A percentile compares a stretch with the other conserved stretches of the same genome.
These are phyloP conservation scores for Alouatta palliata DNA, from an alignment of 2,113 vertebrate species.

Conservation along the genomic window DNA sequence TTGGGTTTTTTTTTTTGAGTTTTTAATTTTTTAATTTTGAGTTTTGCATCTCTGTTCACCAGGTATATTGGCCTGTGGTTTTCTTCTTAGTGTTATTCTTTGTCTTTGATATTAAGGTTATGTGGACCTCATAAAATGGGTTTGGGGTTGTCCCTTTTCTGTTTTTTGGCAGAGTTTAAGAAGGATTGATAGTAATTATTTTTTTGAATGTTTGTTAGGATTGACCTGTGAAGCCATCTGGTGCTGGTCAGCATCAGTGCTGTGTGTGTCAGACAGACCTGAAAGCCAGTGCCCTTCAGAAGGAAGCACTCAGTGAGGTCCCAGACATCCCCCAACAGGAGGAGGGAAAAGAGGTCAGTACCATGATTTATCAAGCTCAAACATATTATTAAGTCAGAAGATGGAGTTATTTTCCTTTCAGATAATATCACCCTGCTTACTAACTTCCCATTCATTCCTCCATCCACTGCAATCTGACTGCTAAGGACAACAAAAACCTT, in stretches of 20 bases:
- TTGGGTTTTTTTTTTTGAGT: not conserved
- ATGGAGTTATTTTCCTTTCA: constrained; percentile 11
- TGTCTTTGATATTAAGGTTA: too few relatives aligned
- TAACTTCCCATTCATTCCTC: not conserved
- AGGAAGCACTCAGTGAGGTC: not conserved
- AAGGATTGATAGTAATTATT: not conserved
- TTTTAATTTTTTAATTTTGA: not conserved
- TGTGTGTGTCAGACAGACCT: not conserved
- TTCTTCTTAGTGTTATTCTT: too few relatives aligned
- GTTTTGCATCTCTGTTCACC: not conserved
- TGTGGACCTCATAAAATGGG: too few relatives aligned
- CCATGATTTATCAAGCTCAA: not conserved
- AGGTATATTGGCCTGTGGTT: not conserved
- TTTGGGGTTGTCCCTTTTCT: not conserved
- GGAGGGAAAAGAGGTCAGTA: not conserved
- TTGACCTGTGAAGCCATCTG: not conserved
- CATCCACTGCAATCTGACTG: not conserved
- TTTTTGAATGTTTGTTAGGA: not conserved
- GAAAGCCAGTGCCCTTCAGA: fast-evolving
- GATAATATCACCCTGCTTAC: not conserved
- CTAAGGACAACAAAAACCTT: not conserved
- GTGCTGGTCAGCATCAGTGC: not conserved
- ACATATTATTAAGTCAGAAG: constrained; percentile 4
- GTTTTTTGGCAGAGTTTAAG: not conserved
- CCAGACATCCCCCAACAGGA: not conserved